Evolutionary conservation across 53 echinoderm and acorn worm species (phyloP).

Genomic region (Arbacia lixula): DNA sequence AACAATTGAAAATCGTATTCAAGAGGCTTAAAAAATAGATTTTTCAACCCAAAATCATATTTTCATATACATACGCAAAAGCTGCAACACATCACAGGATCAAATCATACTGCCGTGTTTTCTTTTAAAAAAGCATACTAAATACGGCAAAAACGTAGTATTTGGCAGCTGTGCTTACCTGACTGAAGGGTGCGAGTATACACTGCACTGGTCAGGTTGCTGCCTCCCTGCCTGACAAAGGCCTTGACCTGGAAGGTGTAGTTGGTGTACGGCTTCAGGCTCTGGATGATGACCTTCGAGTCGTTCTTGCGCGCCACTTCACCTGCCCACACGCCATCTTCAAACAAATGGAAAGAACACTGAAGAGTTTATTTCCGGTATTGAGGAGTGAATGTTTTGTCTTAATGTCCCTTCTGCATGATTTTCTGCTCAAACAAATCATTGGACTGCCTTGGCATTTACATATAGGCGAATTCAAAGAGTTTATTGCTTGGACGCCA

Average conservation of each 20-base stretch:
- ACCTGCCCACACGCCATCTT: slow-evolving; percentile 36
- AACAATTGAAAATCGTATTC: too few relatives aligned
- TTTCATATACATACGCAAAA: too few relatives aligned
- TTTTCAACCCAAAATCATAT: too few relatives aligned
- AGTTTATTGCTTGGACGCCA: too few relatives aligned
- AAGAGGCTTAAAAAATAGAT: too few relatives aligned
- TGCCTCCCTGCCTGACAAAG: slow-evolving; percentile 49
- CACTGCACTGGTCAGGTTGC: slow-evolving; percentile 56
- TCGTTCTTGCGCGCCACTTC: slow-evolving; percentile 14
- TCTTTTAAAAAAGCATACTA: too few relatives aligned
- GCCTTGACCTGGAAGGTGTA: slow-evolving; percentile 74
- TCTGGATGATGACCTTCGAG: slow-evolving; percentile 13
- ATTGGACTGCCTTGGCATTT: too few relatives aligned
- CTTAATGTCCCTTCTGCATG: not conserved
- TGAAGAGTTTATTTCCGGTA: not conserved
- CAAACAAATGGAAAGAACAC: not conserved
- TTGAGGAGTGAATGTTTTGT: too few relatives aligned
- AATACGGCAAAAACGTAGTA: too few relatives aligned
- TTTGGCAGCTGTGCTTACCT: slow-evolving; percentile 70
- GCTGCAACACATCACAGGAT: too few relatives aligned
- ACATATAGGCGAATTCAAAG: too few relatives aligned
- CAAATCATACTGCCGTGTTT: too few relatives aligned
- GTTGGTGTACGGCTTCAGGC: slow-evolving; percentile 81
- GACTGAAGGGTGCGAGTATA: slow-evolving; percentile 65
- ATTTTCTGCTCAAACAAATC: not conserved